These are phyloP conservation scores for Chromoteleia sp. DNA, from an alignment of 2,888 invertebrate species.

Conservation along the genomic window DNA sequence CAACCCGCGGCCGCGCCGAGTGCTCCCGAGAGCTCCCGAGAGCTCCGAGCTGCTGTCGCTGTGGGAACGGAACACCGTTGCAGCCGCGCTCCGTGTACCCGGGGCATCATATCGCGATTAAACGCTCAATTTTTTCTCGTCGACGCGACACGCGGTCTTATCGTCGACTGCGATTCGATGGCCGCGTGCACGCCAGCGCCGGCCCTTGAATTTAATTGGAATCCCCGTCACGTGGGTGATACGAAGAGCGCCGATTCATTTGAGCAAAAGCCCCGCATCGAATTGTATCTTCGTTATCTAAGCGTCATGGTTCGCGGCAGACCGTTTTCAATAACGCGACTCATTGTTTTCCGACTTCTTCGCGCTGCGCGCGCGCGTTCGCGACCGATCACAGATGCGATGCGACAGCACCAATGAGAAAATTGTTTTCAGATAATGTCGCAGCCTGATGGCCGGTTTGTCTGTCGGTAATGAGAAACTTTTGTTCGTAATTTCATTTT, in stretches of 20 bases:
- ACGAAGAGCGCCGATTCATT: slow-evolving; percentile 47
- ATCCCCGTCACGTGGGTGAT: slow-evolving; percentile 67
- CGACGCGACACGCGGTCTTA: slow-evolving; percentile 74
- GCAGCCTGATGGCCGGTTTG: slow-evolving; percentile 7
- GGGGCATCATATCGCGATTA: slow-evolving; percentile 75
- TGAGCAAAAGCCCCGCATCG: slow-evolving; percentile 32
- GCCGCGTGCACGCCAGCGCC: slow-evolving; percentile 66
- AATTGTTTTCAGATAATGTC: slow-evolving; percentile 51
- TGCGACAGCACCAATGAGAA: slow-evolving; percentile 43
- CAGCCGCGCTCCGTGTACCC: slow-evolving; percentile 54
- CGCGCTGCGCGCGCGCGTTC: slow-evolving; percentile 12
- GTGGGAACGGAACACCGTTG: slow-evolving; percentile 67
- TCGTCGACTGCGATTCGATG: slow-evolving; percentile 72
- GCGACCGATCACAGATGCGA: slow-evolving; percentile 34
- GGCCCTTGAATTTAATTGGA: slow-evolving; percentile 68
- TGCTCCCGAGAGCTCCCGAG: slow-evolving; percentile 44
- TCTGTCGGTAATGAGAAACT: slow-evolving; percentile 40
- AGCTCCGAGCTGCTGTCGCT: slow-evolving; percentile 54
- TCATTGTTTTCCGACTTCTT: slow-evolving; percentile 57
- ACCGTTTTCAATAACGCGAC: slow-evolving; percentile 50
- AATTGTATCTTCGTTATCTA: slow-evolving; percentile 52
- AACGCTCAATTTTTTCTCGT: slow-evolving; percentile 71
- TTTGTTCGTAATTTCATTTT: slow-evolving; percentile 35
- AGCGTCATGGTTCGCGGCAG: slow-evolving; percentile 37
- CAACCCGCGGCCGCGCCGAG: slow-evolving; percentile 56